Evolutionary conservation across 2,113 vertebrate genomes (phyloP), one percentile per base, ranked within the genome.

Genomic region (Vanacampus margaritifer): DNA sequence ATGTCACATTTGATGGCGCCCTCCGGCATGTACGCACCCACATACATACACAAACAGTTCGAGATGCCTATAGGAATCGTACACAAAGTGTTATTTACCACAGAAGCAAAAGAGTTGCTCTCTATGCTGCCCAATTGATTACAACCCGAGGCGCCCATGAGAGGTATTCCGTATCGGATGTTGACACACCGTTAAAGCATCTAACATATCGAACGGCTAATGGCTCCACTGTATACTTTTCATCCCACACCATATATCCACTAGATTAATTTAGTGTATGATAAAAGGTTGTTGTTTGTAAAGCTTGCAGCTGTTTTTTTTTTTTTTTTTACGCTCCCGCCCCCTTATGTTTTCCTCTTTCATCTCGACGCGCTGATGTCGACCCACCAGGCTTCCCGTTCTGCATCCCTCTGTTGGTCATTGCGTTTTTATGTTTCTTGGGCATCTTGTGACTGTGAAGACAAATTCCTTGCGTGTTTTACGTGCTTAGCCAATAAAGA

Each of bases 81-180:
- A 17, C 57, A 36, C 57, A 57, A 28, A 35, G 26, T 23, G 19
- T 35, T 59, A 59, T 53, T 32, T 37, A 78, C 57, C 43, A 1
- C 51, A 60, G 19, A 65, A 67, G 48, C 28, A 68, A 60, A 48
- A 7, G 2, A 60, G 32, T 65, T 70, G 46, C 56, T 54, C 12
- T 21, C 51, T 1, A n/a, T 35, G 28, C 56, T 11, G 4, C 56
- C 19, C 28, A 35, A 19, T 74, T 36, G 4, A 78, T 80, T 66
- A 65, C 23, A 71, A 61, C 46, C 46, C 2, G 41, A 70, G 71
- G 14, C 16, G 7, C 28, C 28, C 56, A 35, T 7, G 16, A 16
- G 26, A 82, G 74, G 64, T 67, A 84, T 71, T 54, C 51, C 51
- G 2, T 80, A 76, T 79, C 66, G 69, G 37, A 84, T 78, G 69